Base-by-base conservation (phyloP, 92 coral and sea anemone genomes). In the Parazoanthus atlanticus region DNA sequence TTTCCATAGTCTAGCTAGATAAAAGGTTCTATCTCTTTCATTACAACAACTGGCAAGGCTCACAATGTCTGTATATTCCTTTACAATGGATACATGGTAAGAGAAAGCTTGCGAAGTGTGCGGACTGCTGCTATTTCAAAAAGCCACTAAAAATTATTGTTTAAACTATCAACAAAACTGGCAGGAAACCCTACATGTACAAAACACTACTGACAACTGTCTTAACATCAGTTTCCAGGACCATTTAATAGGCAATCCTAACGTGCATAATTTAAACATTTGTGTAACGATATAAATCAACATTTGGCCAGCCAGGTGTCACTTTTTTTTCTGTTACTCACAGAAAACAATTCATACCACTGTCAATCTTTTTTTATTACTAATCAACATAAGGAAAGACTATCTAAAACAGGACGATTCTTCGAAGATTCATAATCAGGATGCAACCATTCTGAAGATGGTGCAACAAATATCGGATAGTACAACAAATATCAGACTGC, bases 1-100 rank as follows among this genome's bases (percentile, higher is more conserved):
- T 75, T 61, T 76, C 58, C 34, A 78, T 78, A 73, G 23, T 46
- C n/a, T 43, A 46, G 34, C 82, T 41, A 28, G 82, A 26, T 78
- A 78, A 78, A 78, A 72, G 76, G 16, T 70, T 11, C 76, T 69
- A 3, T 72, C 23, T 72, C 34, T 16, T 7, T 70, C 40, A 12
- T 36, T 72, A 72, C 25, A 61, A 61, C 26, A 61, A 54, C 5
- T 54, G 67, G 1, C 17, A 21, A 75, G 49, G 79, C 43, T 34
- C 79, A 36, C 52, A 75, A 75, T 33, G 79, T 34, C 79, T 75
- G 46, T 32, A 41, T 23, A 21, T 33, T 75, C 52, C 79, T 75
- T 75, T 75, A 75, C 79, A 75, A 75, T 75, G 79, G 43, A 21
- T 36, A 36, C 26, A 75, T 31, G 79, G 79, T 11, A 33, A 21